Evolutionary conservation across 2,888 invertebrate genomes (phyloP).

Genomic region (Linnaemya vulpina): DNA sequence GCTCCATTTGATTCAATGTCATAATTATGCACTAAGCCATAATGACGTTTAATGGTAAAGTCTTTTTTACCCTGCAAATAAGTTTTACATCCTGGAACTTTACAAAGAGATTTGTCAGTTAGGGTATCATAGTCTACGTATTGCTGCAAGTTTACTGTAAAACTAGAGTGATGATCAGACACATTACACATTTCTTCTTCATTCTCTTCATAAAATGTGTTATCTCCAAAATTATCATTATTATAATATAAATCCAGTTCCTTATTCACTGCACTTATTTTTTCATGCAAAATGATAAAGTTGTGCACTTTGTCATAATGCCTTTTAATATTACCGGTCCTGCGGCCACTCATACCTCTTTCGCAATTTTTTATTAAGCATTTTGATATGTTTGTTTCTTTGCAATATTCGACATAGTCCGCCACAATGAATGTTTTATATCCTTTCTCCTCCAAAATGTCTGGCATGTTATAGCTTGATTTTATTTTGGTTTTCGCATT

Average conservation of each 20-base stretch:
- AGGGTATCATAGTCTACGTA: conserved; percentile 30
- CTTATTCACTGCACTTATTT: neutral
- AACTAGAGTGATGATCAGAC: neutral
- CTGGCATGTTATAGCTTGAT: neutral
- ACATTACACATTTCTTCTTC: neutral
- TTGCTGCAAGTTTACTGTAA: neutral
- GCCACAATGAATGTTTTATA: conserved; percentile 6
- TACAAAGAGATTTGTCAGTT: conserved; percentile 24
- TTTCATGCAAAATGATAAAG: conserved; percentile 23
- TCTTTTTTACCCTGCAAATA: conserved; percentile 3
- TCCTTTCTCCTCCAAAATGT: neutral
- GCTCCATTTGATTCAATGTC: neutral
- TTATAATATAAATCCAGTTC: neutral
- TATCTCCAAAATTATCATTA: conserved; percentile 1
- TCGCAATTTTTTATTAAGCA: conserved; percentile 50
- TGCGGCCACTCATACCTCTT: conserved; percentile 5
- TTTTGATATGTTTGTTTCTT: conserved; percentile 29
- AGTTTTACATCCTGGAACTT: conserved; percentile 26
- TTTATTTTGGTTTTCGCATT: neutral
- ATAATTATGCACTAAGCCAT: conserved; percentile 32
- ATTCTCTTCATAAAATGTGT: neutral
- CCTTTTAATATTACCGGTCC: conserved; percentile 34
- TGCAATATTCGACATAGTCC: conserved; percentile 31
- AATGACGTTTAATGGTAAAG: conserved; percentile 33
- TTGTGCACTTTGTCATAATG: conserved; percentile 40